Evolutionary conservation across 1,140 invertebrate species (phyloP).

Genomic region (Drosophila neocordata): DNA sequence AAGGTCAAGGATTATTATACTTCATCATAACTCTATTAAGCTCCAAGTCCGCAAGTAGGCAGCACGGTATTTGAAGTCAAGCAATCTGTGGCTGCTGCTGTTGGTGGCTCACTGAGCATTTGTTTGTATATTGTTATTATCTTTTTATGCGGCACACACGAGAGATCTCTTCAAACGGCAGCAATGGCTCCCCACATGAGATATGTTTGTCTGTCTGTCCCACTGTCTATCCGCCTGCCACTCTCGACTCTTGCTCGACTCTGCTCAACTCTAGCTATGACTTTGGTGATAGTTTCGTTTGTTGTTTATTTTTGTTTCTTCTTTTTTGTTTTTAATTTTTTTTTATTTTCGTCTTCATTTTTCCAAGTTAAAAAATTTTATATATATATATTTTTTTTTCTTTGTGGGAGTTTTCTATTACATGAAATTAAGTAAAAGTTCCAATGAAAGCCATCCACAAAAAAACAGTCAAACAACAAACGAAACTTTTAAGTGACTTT

Average conservation of each 20-base stretch:
- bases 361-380: background rate
- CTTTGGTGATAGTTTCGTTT: constrained; percentile 63
- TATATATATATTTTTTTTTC: background rate
- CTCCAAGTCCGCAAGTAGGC: constrained; percentile 45
- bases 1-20: constrained; percentile 80
- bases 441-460: constrained; percentile 68
- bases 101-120: constrained; percentile 50
- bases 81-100: background rate
- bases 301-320: constrained; percentile 24
- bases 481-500: constrained; percentile 50
- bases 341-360: no score
- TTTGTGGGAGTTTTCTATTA: constrained; percentile 60
- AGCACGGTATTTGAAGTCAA: constrained; percentile 13
- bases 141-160: constrained; percentile 56
- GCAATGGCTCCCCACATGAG: constrained; percentile 25
- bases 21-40: constrained; percentile 78
- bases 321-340: constrained; percentile 10
- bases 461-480: no score
- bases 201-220: background rate
- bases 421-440: constrained; percentile 76
- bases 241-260: constrained; percentile 11
- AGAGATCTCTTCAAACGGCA: constrained; percentile 47
- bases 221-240: constrained; percentile 23
- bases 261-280: constrained; percentile 19
- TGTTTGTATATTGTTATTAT: constrained; percentile 74